Evolutionary conservation across 2,888 invertebrate species (phyloP).

Genomic region (Chymomyza caudatula): DNA sequence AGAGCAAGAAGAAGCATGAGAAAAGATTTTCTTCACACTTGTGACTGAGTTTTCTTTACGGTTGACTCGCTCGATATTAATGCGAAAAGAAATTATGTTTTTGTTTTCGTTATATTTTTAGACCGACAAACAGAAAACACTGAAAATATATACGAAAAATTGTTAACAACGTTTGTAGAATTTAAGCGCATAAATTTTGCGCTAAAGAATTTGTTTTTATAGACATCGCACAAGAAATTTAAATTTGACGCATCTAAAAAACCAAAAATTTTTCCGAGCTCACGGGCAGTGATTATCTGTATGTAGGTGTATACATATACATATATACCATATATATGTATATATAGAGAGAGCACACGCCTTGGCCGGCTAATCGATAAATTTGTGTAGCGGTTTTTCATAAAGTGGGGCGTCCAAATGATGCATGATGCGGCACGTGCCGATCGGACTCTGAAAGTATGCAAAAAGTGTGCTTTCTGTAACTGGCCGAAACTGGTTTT

Average conservation of each 20-base stretch:
- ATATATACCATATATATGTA: slow-evolving; percentile 22
- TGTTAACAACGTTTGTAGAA: background rate
- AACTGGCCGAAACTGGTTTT: slow-evolving; percentile 67
- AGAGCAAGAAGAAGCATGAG: slow-evolving; percentile 33
- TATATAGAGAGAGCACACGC: slow-evolving; percentile 58
- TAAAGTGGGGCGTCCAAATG: no score
- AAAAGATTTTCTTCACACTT: slow-evolving; percentile 29
- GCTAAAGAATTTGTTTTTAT: slow-evolving; percentile 14
- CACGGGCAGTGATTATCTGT: slow-evolving; percentile 13
- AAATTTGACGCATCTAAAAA: slow-evolving; percentile 8
- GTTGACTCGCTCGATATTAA: slow-evolving; percentile 4
- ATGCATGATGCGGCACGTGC: no score
- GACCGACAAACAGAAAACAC: slow-evolving; percentile 5
- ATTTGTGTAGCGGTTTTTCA: slow-evolving; percentile 6
- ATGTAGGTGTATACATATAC: slow-evolving; percentile 12
- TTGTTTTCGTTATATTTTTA: slow-evolving; percentile 12
- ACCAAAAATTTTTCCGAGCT: slow-evolving; percentile 31
- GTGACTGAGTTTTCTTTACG: slow-evolving; percentile 19
- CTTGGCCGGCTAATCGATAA: slow-evolving; percentile 41
- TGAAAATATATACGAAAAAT: slow-evolving; percentile 19
- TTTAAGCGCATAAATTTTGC: slow-evolving; percentile 25
- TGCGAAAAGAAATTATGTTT: slow-evolving; percentile 31
- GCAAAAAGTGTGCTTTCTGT: slow-evolving; percentile 52
- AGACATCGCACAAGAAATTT: slow-evolving; percentile 1
- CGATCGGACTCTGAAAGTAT: slow-evolving; percentile 41